Percentiles rank a stretch among this genome's conserved stretches.
Conservation (phyloP, 2,888 invertebrate species). For the Pyrocoelia pectoralis region DNA sequence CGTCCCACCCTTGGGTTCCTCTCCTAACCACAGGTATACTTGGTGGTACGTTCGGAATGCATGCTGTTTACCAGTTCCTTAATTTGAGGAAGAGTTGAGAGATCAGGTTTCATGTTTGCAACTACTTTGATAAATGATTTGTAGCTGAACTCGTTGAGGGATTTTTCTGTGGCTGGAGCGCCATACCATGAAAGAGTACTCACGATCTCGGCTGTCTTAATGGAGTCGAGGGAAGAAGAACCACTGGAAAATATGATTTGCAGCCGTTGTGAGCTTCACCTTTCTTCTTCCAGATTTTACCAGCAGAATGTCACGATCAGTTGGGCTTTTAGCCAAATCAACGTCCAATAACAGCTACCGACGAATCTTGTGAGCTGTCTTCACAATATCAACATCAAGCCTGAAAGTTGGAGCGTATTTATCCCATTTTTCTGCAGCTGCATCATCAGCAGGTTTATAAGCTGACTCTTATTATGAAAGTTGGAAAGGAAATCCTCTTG, state of each 20-base stretch:
- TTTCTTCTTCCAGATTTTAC: not conserved
- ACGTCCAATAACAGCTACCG: conserved; percentile 1
- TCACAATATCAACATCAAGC: too few species aligned
- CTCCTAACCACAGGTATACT: too few species aligned
- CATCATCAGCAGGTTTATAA: not conserved
- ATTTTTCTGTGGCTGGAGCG: too few species aligned
- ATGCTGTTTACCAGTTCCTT: not conserved
- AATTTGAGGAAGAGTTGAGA: not conserved
- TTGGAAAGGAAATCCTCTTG: not conserved
- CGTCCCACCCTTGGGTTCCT: not conserved
- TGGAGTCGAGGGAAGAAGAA: not conserved
- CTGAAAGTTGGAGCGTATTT: too few species aligned
- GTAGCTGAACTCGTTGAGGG: too few species aligned
- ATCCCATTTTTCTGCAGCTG: conserved; percentile 4
- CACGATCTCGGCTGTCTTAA: not conserved
- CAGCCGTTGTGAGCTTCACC: too few species aligned
- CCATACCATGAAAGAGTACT: not conserved
- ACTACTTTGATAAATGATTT: too few species aligned
- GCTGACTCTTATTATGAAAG: conserved; percentile 3
- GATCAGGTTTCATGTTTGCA: not conserved
- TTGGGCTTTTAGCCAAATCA: not conserved
- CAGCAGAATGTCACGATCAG: not conserved
- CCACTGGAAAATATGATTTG: not conserved
- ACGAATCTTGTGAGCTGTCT: not conserved
- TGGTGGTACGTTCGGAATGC: too few species aligned